Conservation (phyloP, 2,113 vertebrate genomes). For the Gambusia affinis region DNA sequence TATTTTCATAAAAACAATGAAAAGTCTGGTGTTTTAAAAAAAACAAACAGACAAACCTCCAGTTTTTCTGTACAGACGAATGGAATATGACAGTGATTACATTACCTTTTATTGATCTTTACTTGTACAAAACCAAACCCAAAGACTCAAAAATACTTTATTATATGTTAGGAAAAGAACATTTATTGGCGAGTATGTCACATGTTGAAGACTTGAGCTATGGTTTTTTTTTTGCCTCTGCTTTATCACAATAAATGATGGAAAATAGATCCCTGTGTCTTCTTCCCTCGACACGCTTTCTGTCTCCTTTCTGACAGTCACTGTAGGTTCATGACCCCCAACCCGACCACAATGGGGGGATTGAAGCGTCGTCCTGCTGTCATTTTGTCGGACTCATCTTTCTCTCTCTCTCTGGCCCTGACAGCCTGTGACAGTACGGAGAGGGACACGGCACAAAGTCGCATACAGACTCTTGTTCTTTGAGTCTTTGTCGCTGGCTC, state of each 20-base stretch:
- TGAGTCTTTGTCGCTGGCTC: slow-evolving; percentile 63
- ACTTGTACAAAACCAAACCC: too few species aligned
- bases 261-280: slow-evolving; percentile 7
- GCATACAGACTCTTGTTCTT: slow-evolving; percentile 65
- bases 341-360: slow-evolving; percentile 34
- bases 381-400: slow-evolving; percentile 52
- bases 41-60: too few species aligned
- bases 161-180: too few species aligned
- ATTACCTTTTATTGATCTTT: too few species aligned
- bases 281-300: neutral
- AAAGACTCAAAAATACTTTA: too few species aligned
- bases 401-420: slow-evolving; percentile 49
- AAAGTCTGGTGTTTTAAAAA: too few species aligned
- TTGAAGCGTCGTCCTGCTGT: slow-evolving; percentile 47
- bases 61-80: too few species aligned
- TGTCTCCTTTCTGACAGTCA: slow-evolving; percentile 17
- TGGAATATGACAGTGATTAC: too few species aligned
- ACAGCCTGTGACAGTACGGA: slow-evolving; percentile 69
- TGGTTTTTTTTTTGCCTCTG: neutral
- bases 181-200: neutral
- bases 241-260: neutral
- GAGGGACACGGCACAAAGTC: slow-evolving; percentile 35
- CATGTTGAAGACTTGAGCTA: too few species aligned
- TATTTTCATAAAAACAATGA: too few species aligned
- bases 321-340: slow-evolving; percentile 47